Conservation (phyloP, 2,797 vertebrate species). For the Phyllotis vaccarum region DNA sequence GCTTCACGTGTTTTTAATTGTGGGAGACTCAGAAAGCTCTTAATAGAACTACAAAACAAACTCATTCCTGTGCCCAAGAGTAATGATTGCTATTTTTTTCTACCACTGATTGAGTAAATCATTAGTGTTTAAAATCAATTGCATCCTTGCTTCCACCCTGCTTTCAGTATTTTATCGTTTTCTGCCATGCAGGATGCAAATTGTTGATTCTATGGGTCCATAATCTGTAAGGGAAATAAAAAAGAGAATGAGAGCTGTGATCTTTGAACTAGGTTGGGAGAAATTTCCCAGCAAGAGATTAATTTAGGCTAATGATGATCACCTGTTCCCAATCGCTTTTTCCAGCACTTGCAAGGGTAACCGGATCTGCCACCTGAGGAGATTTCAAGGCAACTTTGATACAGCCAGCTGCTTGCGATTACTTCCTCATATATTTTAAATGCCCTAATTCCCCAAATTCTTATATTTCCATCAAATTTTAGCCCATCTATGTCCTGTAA, state of each 20-base stretch:
- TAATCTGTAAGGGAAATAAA: neutral
- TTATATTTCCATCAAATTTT: slow-evolving; percentile 6
- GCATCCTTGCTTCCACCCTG: neutral
- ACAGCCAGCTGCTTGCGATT: neutral
- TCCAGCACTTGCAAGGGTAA: neutral
- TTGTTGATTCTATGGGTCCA: neutral
- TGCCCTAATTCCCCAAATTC: neutral
- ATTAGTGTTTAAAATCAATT: slow-evolving; percentile 44
- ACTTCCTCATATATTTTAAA: slow-evolving; percentile 21
- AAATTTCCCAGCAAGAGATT: slow-evolving; percentile 37
- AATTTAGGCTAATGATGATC: slow-evolving; percentile 41
- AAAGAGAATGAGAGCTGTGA: neutral
- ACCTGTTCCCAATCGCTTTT: slow-evolving; percentile 2
- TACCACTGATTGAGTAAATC: neutral
- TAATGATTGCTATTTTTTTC: neutral
- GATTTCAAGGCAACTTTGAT: neutral
- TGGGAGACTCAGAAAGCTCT: neutral
- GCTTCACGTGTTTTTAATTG: neutral
- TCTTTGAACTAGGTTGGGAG: slow-evolving; percentile 24
- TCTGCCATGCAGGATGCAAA: neutral
- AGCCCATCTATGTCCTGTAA: slow-evolving; percentile 24
- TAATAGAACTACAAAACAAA: slow-evolving; percentile 15
- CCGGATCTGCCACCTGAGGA: slow-evolving; percentile 9
- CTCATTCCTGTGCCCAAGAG: neutral
- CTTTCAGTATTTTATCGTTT: neutral